Evolutionary conservation across 2,888 invertebrate genomes (phyloP).

Genomic region (Catocala nupta): DNA sequence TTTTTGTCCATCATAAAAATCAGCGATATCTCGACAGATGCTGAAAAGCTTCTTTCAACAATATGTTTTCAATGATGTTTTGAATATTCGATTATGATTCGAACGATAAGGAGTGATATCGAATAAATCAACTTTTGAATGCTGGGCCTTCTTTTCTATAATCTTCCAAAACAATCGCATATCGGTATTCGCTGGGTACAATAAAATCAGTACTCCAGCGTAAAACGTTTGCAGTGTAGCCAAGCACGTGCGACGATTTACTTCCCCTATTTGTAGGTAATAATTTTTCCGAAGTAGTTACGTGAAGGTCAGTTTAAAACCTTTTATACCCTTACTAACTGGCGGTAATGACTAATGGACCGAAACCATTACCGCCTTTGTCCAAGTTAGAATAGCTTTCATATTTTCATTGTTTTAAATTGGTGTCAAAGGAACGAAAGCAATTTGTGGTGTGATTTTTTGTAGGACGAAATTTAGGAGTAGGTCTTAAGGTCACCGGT

Average conservation of each 20-base stretch:
- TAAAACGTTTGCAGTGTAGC: too few species aligned
- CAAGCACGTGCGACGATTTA: background rate
- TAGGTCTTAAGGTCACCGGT: background rate
- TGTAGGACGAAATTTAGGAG: conserved; percentile 16
- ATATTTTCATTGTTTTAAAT: conserved; percentile 16
- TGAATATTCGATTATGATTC: too few species aligned
- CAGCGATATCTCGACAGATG: too few species aligned
- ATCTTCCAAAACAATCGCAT: too few species aligned
- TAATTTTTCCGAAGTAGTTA: conserved; percentile 14
- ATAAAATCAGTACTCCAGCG: too few species aligned
- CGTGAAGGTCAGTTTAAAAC: conserved; percentile 29
- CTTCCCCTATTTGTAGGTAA: background rate
- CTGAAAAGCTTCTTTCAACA: too few species aligned
- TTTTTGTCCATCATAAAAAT: too few species aligned
- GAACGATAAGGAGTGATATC: too few species aligned
- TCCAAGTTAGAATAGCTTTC: conserved; percentile 11
- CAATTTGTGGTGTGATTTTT: conserved; percentile 17
- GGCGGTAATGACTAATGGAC: conserved; percentile 21
- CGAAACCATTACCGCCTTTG: conserved; percentile 24
- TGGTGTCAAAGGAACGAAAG: conserved; percentile 18
- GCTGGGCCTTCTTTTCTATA: too few species aligned
- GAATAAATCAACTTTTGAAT: too few species aligned
- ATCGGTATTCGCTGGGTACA: too few species aligned
- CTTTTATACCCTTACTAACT: conserved; percentile 10
- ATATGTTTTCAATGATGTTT: too few species aligned